phyloP scores from a whole-genome alignment of 2,797 vertebrate species.

The Parauchenoglanis ngamensis region DNA sequence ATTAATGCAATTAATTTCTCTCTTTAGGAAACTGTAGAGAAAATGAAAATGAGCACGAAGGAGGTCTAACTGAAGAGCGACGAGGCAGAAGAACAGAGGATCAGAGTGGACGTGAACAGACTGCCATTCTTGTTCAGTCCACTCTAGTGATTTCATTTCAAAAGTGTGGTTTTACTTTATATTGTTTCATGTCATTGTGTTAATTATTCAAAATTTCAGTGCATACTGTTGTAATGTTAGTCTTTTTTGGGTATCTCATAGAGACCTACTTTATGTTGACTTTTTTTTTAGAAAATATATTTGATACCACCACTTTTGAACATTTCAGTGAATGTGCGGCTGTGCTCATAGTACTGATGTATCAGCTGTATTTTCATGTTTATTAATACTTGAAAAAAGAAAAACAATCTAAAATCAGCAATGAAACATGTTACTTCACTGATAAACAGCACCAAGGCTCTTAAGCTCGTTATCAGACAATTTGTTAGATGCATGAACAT shows the following conservation, averaged over 20 bases:
- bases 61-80: constrained; percentile 70
- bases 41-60: constrained; percentile 76
- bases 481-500: background rate
- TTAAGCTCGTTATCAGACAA: background rate
- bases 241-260: background rate
- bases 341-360: background rate
- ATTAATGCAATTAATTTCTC: background rate
- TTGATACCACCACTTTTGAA: background rate
- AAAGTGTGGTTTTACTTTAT: constrained; percentile 9
- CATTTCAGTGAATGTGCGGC: background rate
- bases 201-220: constrained; percentile 2
- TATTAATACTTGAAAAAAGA: background rate
- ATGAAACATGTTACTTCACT: background rate
- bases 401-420: background rate
- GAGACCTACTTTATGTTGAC: background rate
- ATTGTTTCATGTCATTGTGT: constrained; percentile 3
- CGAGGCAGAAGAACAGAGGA: background rate
- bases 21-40: constrained; percentile 79
- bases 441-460: background rate
- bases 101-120: background rate
- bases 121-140: background rate
- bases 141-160: constrained; percentile 10
- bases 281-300: constrained; percentile 9
- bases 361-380: background rate
- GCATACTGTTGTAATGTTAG: background rate